Evolutionary conservation across 1,140 invertebrate genomes (phyloP).

Genomic region (Drosophila sturtevanti): DNA sequence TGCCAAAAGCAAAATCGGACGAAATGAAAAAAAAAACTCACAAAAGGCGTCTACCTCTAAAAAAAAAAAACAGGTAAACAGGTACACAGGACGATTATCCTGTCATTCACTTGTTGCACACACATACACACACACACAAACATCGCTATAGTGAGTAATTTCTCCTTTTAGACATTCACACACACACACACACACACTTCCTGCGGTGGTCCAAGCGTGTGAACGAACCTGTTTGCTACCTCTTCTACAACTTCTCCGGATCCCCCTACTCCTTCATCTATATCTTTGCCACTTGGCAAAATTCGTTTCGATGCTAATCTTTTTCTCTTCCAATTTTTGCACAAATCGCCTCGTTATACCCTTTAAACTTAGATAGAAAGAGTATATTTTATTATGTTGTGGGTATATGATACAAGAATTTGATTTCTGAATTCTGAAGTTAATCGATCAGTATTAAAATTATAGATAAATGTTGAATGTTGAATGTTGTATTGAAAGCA

Average conservation of each 20-base stretch:
- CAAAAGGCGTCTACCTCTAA: slow-evolving; percentile 33
- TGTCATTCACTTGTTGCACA: slow-evolving; percentile 82
- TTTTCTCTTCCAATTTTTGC: slow-evolving; percentile 57
- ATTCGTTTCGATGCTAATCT: slow-evolving; percentile 70
- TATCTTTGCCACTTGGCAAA: slow-evolving; percentile 41
- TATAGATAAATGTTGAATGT: no score
- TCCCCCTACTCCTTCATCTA: background rate
- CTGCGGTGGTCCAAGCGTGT: slow-evolving; percentile 72
- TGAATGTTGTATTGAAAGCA: no score
- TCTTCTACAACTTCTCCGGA: slow-evolving; percentile 1
- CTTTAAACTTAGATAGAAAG: background rate
- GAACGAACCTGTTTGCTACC: slow-evolving; percentile 73
- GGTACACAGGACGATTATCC: slow-evolving; percentile 82
- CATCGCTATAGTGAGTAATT: slow-evolving; percentile 17
- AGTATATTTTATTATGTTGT: background rate
- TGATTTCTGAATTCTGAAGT: no score
- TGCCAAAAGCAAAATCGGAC: slow-evolving; percentile 53
- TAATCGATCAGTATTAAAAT: no score
- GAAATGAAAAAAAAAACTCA: background rate
- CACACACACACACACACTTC: slow-evolving; percentile 41
- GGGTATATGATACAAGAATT: background rate
- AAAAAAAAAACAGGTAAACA: slow-evolving; percentile 58
- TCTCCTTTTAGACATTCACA: slow-evolving; percentile 24
- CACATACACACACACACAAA: slow-evolving; percentile 24
- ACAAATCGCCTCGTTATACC: slow-evolving; percentile 33